Conservation (phyloP, 1,140 invertebrate genomes). For the Schlechtendalia chinensis region DNA sequence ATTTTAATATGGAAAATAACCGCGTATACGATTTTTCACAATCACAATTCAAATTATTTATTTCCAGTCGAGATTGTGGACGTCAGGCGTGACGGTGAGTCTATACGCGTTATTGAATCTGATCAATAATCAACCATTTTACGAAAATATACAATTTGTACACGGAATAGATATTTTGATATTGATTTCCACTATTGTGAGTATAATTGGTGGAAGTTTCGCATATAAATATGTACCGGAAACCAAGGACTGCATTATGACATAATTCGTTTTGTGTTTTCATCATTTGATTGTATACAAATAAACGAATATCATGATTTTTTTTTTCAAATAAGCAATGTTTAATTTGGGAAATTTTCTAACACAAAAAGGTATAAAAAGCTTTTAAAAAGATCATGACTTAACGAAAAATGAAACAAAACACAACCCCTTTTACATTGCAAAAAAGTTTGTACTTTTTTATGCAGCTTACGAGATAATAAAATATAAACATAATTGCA, state of each 20-base stretch:
- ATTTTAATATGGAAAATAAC: too few species aligned
- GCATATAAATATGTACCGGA: background rate
- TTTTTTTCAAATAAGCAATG: background rate
- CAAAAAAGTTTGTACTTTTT: constrained; percentile 7
- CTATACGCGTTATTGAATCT: background rate
- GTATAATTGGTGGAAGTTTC: background rate
- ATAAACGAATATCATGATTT: constrained; percentile 13
- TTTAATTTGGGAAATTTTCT: constrained; percentile 11
- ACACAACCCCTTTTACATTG: background rate
- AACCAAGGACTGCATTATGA: background rate
- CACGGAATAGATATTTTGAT: background rate
- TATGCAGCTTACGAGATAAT: background rate
- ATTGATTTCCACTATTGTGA: background rate
- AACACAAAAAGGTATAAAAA: background rate
- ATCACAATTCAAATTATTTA: background rate
- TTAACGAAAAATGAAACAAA: background rate
- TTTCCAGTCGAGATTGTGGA: constrained; percentile 20
- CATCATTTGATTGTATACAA: constrained; percentile 5
- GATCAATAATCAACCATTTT: constrained; percentile 3
- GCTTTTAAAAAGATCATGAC: constrained; percentile 21
- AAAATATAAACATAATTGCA: background rate
- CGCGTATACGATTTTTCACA: too few species aligned
- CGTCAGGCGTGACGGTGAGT: constrained; percentile 7
- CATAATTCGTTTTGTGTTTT: background rate
- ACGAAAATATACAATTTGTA: background rate